Evolutionary conservation across 2,113 vertebrate genomes (phyloP).

Genomic region (Erinaceus europaeus): DNA sequence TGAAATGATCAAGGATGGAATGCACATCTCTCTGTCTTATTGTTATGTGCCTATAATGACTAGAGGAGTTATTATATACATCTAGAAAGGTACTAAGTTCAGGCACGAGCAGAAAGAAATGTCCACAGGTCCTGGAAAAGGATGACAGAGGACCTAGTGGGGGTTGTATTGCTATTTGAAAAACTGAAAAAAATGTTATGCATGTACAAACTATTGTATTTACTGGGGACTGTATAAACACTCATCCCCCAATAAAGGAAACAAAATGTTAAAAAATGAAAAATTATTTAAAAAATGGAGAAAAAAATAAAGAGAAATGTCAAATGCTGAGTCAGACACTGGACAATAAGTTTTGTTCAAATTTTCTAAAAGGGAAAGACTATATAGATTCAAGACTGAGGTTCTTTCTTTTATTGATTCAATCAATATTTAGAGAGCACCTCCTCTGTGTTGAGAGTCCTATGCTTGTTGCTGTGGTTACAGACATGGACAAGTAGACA

Average conservation of each 20-base stretch:
- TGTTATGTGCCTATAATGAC: background rate
- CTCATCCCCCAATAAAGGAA: too few relatives aligned
- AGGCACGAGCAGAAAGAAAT: background rate
- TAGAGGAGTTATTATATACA: conserved; percentile 5
- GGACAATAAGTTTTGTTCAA: background rate
- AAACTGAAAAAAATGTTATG: too few relatives aligned
- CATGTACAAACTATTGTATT: too few relatives aligned
- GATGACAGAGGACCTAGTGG: too few relatives aligned
- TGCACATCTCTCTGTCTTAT: background rate
- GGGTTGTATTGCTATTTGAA: too few relatives aligned
- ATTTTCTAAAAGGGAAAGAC: conserved; percentile 40
- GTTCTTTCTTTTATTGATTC: conserved; percentile 9
- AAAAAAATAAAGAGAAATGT: background rate
- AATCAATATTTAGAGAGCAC: background rate
- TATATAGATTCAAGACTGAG: background rate
- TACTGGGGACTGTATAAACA: too few relatives aligned
- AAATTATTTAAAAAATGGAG: too few relatives aligned
- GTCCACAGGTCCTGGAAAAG: too few relatives aligned
- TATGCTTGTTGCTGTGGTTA: background rate
- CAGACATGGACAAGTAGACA: background rate
- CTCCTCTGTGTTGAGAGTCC: background rate
- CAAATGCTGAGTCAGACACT: conserved; percentile 29
- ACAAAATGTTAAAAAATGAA: too few relatives aligned
- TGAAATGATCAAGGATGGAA: background rate
- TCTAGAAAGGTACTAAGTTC: background rate